These are phyloP conservation scores for Linyphia triangularis DNA, from an alignment of 2,888 invertebrate genomes.

Conservation along the genomic window DNA sequence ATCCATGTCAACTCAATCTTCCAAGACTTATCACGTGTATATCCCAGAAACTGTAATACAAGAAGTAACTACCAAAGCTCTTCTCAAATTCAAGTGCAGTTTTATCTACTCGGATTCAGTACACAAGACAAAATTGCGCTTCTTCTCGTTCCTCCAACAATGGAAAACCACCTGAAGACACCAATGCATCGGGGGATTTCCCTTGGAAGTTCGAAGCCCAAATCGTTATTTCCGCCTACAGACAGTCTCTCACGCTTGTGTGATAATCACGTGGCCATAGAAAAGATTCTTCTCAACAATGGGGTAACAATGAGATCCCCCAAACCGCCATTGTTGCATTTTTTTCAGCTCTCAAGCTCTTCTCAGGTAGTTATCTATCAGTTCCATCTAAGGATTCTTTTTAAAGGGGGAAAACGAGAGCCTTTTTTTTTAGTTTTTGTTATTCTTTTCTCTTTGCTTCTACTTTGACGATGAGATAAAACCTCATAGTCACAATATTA, in stretches of 20 bases:
- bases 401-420: slow-evolving; percentile 43
- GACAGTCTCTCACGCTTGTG: slow-evolving; percentile 35
- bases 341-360: slow-evolving; percentile 11
- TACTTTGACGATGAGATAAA: not conserved
- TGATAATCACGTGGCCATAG: slow-evolving; percentile 18
- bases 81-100: too few relatives aligned
- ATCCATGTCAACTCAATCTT: too few relatives aligned
- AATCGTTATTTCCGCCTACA: slow-evolving; percentile 42
- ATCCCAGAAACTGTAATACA: too few relatives aligned
- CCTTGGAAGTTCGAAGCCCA: slow-evolving; percentile 16
- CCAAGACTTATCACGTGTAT: too few relatives aligned
- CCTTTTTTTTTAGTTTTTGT: slow-evolving; percentile 43
- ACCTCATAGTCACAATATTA: not conserved
- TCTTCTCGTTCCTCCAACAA: too few relatives aligned
- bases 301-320: slow-evolving; percentile 22
- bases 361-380: slow-evolving; percentile 36
- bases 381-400: slow-evolving; percentile 48
- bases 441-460: not conserved
- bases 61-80: too few relatives aligned
- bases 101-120: not conserved
- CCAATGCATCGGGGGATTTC: not conserved
- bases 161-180: not conserved
- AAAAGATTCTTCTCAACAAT: not conserved
- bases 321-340: slow-evolving; percentile 25
- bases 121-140: not conserved